Evolutionary conservation across 1,140 invertebrate species (phyloP), one percentile per base, ranked within the genome.

Genomic region (Meloidogyne floridensis): DNA sequence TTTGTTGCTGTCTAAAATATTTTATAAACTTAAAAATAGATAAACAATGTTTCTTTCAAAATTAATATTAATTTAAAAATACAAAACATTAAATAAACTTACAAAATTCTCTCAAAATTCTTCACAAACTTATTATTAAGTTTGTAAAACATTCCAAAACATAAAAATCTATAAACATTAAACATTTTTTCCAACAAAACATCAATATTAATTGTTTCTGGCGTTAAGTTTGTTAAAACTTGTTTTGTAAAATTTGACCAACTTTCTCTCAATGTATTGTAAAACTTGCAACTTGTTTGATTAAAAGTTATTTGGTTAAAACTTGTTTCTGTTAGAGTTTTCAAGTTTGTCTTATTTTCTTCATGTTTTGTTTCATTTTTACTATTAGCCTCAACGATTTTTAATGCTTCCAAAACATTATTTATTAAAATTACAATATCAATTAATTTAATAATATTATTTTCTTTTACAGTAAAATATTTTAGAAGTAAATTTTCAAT

Each of bases 101-200:
- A 65, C 59, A 65, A n/a, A n/a, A 65, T 65, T n/a, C n/a, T n/a
- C n/a, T 65, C 59, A 65, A 65, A 65, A 65, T 65, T 65, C 3
- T 65, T 65, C 18, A 65, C n/a, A 65, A 13, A n/a, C n/a, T 65
- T 65, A 2, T 5, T n/a, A 13, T n/a, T 65, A n/a, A 47, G 7
- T 6, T 65, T 65, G n/a, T 65, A 65, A 65, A 6, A 6, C 6
- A n/a, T 18, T n/a, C 4, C n/a, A 65, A n/a, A n/a, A 65, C 6
- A 5, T 5, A 65, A 8, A n/a, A 65, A 65, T n/a, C 3, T 6
- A 65, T 65, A 65, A 65, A 8, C n/a, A 65, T n/a, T 6, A 65
- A 65, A n/a, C 7, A 65, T n/a, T 65, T 65, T 65, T 2, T n/a
- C 5, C 15, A 65, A n/a, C n/a, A 65, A 65, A 65, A 4, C n/a